phyloP scores from a whole-genome alignment of 2,797 vertebrate genomes.

The Anguilla marmorata region DNA sequence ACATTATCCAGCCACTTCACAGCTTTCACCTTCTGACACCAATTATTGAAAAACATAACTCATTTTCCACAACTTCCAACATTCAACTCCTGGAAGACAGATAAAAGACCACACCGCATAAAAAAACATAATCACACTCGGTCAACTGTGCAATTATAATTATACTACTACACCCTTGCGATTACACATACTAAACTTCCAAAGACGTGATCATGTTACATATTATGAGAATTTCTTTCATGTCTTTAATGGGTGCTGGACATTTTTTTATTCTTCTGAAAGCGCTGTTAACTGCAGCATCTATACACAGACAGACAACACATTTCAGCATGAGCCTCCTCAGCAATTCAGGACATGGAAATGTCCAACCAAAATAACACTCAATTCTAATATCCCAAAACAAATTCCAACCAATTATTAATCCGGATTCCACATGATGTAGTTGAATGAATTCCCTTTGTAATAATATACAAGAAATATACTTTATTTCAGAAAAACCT shows the following conservation, averaged over 20 bases:
- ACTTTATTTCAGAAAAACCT: not conserved
- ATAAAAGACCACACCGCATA: not conserved
- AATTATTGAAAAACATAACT: constrained; percentile 10
- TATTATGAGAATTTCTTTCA: not conserved
- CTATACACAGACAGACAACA: not conserved
- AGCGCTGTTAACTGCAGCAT: not conserved
- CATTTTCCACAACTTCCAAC: constrained; percentile 1
- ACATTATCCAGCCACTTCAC: not conserved
- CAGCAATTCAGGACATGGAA: not conserved
- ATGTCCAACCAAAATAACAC: not conserved
- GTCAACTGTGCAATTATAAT: not conserved
- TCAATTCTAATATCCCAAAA: not conserved
- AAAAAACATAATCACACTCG: not conserved
- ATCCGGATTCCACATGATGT: too few relatives aligned
- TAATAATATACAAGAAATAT: not conserved
- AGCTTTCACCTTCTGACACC: not conserved
- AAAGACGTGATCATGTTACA: not conserved
- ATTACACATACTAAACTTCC: not conserved
- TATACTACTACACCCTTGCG: not conserved
- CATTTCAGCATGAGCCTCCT: not conserved
- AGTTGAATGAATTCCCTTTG: not conserved
- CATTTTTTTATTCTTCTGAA: not conserved
- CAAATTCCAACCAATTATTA: too few relatives aligned
- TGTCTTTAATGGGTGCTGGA: not conserved
- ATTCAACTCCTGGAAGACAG: not conserved